phyloP scores from a whole-genome alignment of 2,888 invertebrate genomes.

The Cheilosia vernalis region DNA sequence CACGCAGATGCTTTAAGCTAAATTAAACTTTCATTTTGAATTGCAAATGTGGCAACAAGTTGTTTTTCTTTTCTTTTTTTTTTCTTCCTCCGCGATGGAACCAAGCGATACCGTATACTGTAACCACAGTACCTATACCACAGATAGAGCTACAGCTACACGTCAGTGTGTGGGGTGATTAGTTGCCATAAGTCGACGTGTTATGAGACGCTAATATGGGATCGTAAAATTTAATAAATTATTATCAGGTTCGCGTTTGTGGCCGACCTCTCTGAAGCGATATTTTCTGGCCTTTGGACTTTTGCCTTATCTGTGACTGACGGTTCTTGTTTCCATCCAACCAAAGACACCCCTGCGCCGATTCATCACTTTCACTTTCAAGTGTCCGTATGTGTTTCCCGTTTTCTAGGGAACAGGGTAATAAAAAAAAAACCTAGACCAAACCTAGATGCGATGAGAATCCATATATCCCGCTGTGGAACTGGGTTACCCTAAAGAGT shows the following conservation, averaged over 20 bases:
- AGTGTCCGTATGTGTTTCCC: constrained; percentile 1
- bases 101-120: constrained; percentile 1
- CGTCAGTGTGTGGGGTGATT: constrained; percentile 35
- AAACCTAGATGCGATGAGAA: not conserved
- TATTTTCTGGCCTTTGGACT: constrained; percentile 7
- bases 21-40: constrained; percentile 12
- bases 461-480: constrained; percentile 49
- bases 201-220: constrained; percentile 58
- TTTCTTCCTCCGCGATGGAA: not conserved
- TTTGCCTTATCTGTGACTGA: constrained; percentile 20
- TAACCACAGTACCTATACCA: too few relatives aligned
- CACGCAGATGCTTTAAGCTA: constrained; percentile 27
- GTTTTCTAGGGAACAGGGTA: constrained; percentile 34
- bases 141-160: not conserved
- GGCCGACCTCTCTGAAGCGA: constrained; percentile 18
- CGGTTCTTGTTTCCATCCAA: not conserved
- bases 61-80: not conserved
- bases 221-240: constrained; percentile 60
- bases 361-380: constrained; percentile 54
- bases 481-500: constrained; percentile 68
- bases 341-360: constrained; percentile 6
- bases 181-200: constrained; percentile 43
- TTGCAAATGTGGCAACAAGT: constrained; percentile 26
- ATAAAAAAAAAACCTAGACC: constrained; percentile 8
- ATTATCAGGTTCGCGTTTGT: constrained; percentile 42